These are phyloP conservation scores for Acanthisitta chloris DNA, from an alignment of 2,113 vertebrate species.

Conservation along the genomic window DNA sequence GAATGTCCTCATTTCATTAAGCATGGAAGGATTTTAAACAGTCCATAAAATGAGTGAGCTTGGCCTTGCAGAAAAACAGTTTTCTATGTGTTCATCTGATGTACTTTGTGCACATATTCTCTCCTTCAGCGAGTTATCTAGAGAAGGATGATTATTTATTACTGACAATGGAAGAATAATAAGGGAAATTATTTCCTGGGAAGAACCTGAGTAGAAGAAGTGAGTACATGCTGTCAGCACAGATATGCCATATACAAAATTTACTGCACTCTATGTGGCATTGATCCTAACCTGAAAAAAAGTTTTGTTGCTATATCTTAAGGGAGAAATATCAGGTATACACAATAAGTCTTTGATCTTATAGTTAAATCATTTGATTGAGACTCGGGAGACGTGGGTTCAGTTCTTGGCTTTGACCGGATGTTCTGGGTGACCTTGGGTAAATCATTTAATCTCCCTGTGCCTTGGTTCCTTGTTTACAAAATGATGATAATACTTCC, in stretches of 20 bases:
- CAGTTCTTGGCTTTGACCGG: conserved; percentile 55
- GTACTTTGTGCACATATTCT: not conserved
- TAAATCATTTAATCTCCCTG: conserved; percentile 61
- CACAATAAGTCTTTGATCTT: conserved; percentile 30
- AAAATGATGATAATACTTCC: conserved; percentile 56
- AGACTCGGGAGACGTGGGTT: conserved; percentile 9
- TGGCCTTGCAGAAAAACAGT: not conserved
- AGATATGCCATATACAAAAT: not conserved
- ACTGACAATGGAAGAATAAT: conserved; percentile 27
- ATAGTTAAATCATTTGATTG: conserved; percentile 43
- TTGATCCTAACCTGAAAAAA: conserved; percentile 32
- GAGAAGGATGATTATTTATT: conserved; percentile 14
- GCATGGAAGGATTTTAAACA: not conserved
- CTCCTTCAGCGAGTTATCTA: not conserved
- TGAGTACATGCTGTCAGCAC: not conserved
- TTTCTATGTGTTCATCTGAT: not conserved
- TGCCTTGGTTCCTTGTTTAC: conserved; percentile 54
- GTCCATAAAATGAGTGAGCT: not conserved
- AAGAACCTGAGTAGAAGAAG: conserved; percentile 3
- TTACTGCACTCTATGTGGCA: not conserved
- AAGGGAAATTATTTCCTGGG: conserved; percentile 30
- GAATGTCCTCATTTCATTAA: not conserved
- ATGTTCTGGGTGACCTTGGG: conserved; percentile 55
- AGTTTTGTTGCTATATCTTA: not conserved
- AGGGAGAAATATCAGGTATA: conserved; percentile 37